Percentiles rank a stretch among this genome's conserved stretches.
Evolutionary conservation across 2,888 invertebrate species (phyloP).

Genomic region (Liodrosophila aerea): DNA sequence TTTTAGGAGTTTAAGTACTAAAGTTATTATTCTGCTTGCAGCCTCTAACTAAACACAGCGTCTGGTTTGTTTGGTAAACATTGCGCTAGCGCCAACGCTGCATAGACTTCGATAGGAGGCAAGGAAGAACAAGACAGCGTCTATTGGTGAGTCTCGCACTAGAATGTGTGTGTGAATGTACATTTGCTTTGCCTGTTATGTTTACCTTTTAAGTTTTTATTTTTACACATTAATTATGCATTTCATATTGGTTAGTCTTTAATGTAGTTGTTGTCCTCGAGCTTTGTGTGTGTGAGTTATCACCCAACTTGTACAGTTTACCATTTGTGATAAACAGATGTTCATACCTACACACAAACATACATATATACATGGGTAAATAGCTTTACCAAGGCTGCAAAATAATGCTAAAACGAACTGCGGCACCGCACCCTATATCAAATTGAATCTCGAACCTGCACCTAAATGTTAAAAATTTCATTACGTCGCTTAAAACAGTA

Average conservation of each 20-base stretch:
- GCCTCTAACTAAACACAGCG: conserved; percentile 9
- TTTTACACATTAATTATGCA: background rate
- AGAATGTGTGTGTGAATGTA: conserved; percentile 9
- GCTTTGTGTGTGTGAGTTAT: conserved; percentile 4
- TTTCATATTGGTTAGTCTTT: background rate
- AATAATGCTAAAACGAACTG: too few relatives aligned
- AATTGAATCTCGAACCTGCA: too few relatives aligned
- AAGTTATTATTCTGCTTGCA: conserved; percentile 9
- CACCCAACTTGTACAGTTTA: conserved; percentile 1
- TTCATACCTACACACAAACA: background rate
- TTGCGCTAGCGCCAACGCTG: conserved; percentile 14
- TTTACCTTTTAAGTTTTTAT: conserved; percentile 2
- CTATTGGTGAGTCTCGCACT: conserved; percentile 37
- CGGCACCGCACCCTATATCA: too few relatives aligned
- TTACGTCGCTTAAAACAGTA: too few relatives aligned
- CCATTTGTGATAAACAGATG: background rate
- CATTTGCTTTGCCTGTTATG: conserved; percentile 11
- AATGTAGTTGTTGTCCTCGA: conserved; percentile 1
- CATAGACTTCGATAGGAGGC: conserved; percentile 12
- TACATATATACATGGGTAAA: conserved; percentile 12
- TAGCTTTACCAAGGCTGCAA: too few relatives aligned
- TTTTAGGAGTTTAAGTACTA: background rate
- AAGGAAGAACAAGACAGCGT: conserved; percentile 34
- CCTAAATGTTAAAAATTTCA: too few relatives aligned
- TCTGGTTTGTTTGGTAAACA: conserved; percentile 48